Evolutionary conservation across 1,140 invertebrate species (phyloP), one percentile per base, ranked within the genome.

Genomic region (Aphaenogaster ashmeadi): DNA sequence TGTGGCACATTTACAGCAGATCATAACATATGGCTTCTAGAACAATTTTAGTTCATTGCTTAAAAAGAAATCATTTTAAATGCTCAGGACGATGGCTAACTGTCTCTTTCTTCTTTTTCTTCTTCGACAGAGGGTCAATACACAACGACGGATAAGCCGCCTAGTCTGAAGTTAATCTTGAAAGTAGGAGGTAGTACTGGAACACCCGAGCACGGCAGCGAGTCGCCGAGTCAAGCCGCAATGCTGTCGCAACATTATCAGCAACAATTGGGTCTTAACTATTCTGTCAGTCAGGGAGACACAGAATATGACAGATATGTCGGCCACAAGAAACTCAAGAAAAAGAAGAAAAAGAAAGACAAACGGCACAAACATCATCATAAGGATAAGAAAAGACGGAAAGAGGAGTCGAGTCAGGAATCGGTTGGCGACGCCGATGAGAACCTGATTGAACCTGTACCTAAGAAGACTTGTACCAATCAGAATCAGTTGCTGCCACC

Each of bases 291-390:
- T 0, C 93, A 93, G 13, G 93, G 93, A 1, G 94, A 95, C 7
- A 89, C 93, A 0, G 95, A 96, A 36, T 95, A 94, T 58, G 95
- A 95, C 38, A 92, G 92, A 58, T 95, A 95, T 58, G 62, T 95
- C 15, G 94, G 96, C 1, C 97, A 97, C 86, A 97, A 97, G 88
- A 98, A 98, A 88, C 94, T 97, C 0, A 98, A 98, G 91, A 98
- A 98, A 93, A 98, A 98, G 92, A 97, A 98, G 89, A 98, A 98
- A 93, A 97, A 97, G 92, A 97, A 97, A 92, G 96, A 97, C 79
- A 97, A 97, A 88, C 96, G 97, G 60, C 97, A 97, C 86, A 97
- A 97, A 75, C 97, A 98, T 94, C 97, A 97, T 92, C 97, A 98
- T 90, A 98, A 98, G 91, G 96, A 97, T 69, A 96, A 96, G 87